These are phyloP conservation scores for Sinocyclocheilus anophthalmus DNA, from an alignment of 2,113 vertebrate species.

Conservation along the genomic window DNA sequence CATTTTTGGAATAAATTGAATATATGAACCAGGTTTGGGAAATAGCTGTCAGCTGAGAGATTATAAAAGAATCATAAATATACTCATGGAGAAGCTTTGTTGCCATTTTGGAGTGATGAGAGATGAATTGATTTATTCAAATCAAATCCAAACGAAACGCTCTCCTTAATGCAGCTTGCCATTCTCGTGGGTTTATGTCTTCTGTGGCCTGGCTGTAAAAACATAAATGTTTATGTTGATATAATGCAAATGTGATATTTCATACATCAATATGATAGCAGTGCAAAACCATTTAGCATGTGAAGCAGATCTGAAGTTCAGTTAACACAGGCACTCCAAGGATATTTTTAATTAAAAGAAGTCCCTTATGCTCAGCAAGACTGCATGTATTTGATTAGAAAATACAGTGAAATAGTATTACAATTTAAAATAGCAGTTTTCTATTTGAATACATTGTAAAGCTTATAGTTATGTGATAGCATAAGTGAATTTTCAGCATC, in stretches of 20 bases:
- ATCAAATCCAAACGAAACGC: background rate
- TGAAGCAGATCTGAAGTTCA: slow-evolving; percentile 1
- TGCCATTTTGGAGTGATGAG: background rate
- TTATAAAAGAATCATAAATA: background rate
- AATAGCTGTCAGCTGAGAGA: background rate
- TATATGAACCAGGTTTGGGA: background rate
- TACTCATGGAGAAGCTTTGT: background rate
- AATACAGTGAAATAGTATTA: background rate
- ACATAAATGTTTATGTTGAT: background rate
- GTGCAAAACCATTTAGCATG: background rate
- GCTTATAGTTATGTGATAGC: background rate
- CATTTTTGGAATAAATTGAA: background rate
- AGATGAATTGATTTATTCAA: background rate
- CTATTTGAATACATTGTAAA: background rate
- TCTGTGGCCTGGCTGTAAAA: background rate
- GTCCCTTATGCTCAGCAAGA: background rate
- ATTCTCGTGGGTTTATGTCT: background rate
- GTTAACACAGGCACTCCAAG: background rate
- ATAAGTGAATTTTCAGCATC: background rate
- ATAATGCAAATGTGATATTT: slow-evolving; percentile 27
- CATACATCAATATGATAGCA: background rate
- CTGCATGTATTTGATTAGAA: background rate
- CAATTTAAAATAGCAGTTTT: background rate
- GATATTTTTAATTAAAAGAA: background rate
- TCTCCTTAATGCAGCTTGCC: background rate